A percentile compares a stretch with the other conserved stretches of the same genome.
Conservation (phyloP, 2,888 invertebrate genomes). For the Polylopha cassiicola region DNA sequence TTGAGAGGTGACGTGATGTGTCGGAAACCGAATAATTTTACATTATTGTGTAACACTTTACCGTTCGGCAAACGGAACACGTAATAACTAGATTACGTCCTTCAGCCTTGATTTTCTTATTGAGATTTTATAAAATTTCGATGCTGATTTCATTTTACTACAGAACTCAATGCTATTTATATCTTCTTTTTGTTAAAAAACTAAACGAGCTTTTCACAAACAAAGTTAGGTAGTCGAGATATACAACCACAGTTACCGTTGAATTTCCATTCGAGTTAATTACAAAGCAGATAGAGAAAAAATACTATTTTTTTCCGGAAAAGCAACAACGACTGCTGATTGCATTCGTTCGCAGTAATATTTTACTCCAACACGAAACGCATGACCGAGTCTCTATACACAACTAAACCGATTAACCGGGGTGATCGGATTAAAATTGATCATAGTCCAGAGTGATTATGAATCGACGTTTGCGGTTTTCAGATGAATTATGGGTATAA, state of each 20-base stretch:
- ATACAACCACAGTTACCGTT: too few relatives aligned
- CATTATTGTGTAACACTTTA: slow-evolving; percentile 18
- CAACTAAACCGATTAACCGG: slow-evolving; percentile 6
- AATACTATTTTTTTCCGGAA: neutral
- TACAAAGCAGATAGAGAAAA: too few relatives aligned
- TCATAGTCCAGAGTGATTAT: slow-evolving; percentile 17
- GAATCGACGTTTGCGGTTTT: slow-evolving; percentile 24
- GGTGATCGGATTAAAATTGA: slow-evolving; percentile 19
- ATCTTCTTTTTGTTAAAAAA: too few relatives aligned
- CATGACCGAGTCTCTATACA: slow-evolving; percentile 6
- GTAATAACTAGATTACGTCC: slow-evolving; percentile 19
- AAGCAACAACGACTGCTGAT: neutral
- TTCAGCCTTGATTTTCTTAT: slow-evolving; percentile 15
- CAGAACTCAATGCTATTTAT: neutral
- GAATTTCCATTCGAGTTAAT: neutral
- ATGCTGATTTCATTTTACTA: slow-evolving; percentile 4
- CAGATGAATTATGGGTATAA: slow-evolving; percentile 25
- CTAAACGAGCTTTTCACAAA: too few relatives aligned
- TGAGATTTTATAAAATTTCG: slow-evolving; percentile 14
- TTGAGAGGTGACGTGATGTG: slow-evolving; percentile 21
- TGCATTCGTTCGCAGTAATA: neutral
- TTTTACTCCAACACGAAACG: neutral
- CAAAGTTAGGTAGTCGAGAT: too few relatives aligned
- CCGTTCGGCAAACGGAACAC: slow-evolving; percentile 17
- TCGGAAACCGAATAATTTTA: slow-evolving; percentile 23